Conservation (phyloP, 2,888 invertebrate genomes). For the Brassicogethes aeneus region DNA sequence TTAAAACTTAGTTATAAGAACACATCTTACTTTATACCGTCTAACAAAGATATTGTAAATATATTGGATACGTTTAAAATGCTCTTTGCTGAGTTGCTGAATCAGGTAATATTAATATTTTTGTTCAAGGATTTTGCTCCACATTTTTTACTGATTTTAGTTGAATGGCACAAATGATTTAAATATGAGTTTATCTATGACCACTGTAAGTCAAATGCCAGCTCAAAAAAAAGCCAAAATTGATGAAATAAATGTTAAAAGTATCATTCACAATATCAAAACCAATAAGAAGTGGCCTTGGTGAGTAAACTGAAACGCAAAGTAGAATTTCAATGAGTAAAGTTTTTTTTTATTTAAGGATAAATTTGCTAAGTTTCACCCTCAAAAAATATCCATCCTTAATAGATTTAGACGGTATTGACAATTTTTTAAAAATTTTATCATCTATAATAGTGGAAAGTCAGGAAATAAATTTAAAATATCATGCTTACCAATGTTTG, state of each 20-base stretch:
- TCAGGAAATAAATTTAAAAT: conserved; percentile 31
- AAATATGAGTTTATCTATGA: neutral
- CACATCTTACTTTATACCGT: conserved; percentile 18
- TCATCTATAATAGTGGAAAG: conserved; percentile 31
- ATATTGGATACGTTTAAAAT: conserved; percentile 24
- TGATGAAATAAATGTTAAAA: conserved; percentile 23
- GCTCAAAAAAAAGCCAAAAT: conserved; percentile 28
- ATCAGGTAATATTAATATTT: conserved; percentile 26
- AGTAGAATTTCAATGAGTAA: no score
- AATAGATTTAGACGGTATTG: conserved; percentile 33
- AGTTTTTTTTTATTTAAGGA: conserved; percentile 32
- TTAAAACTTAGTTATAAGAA: conserved; percentile 12
- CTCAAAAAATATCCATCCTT: conserved; percentile 38
- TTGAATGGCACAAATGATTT: neutral
- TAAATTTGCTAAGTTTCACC: conserved; percentile 36
- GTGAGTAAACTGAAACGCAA: conserved; percentile 22
- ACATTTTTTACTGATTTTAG: no score
- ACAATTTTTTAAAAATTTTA: conserved; percentile 35
- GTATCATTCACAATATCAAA: conserved; percentile 29
- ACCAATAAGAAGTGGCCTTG: conserved; percentile 38
- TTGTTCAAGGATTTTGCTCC: no score
- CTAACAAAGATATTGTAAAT: conserved; percentile 15
- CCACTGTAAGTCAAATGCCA: conserved; percentile 3
- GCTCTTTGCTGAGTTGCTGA: conserved; percentile 35
- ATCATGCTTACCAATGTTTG: conserved; percentile 35